Evolutionary conservation across 1,140 invertebrate genomes (phyloP), one percentile per base, ranked within the genome.

Genomic region (Proales similis): DNA sequence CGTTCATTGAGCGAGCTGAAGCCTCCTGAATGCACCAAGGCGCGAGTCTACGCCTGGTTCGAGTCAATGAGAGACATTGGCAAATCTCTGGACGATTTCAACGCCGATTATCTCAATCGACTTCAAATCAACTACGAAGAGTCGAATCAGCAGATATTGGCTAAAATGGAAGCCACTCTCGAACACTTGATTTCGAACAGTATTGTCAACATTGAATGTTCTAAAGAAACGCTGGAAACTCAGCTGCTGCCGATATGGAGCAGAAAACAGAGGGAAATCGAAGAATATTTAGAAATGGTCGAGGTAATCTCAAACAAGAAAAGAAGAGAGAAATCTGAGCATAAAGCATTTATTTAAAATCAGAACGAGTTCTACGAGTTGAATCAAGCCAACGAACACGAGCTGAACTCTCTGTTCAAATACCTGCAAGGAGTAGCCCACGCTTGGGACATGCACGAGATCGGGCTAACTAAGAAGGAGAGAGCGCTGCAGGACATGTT

Each of bases 401-500:
- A 69, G 48, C 51, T 75, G 20, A 70, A 69, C 32, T 66, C 67
- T 2, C 48, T 76, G 42, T 76, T 74, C 63, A 75, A 72, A 66
- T 74, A 68, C 67, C 64, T 69, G 17, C 73, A 75, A 62, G 72
- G 71, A 1, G 66, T 68, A n/a, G 71, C 72, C 1, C 72, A 76
- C 62, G 61, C 72, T 5, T 76, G 74, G 74, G 74, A 76, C 63
- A 61, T 72, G 5, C 74, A 76, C 63, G 72, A 75, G 63, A 72
- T 74, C 7, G 71, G 70, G 0, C 64, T 76, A 27, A 71, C 72
- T 11, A 69, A 70, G 42, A 70, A 70, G 63, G 73, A 75, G 65
- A 60, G 71, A 12, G 67, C 68, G n/a, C 65, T 76, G 19, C 71
- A 74, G 51, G 74, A 76, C 64, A 69, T 71, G 49, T 67, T 76